Percentiles rank a stretch among this genome's conserved stretches.
Evolutionary conservation across 2,113 vertebrate genomes (phyloP).

Genomic region (Haplochromis burtoni): DNA sequence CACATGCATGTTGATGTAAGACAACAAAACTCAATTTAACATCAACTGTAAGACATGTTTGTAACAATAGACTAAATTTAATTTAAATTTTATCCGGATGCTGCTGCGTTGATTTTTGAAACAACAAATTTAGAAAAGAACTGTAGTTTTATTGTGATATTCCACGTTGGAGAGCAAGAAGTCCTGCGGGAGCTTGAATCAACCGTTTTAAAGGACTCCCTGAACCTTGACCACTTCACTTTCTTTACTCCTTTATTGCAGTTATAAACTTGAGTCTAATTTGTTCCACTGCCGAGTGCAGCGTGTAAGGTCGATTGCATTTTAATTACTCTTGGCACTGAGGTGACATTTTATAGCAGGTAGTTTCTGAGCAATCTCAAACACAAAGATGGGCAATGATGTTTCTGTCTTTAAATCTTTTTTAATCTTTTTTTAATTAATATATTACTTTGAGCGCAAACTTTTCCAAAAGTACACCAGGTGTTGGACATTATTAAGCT

Average conservation of each 20-base stretch:
- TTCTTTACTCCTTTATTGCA: not conserved
- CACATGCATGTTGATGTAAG: not conserved
- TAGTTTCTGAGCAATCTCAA: not conserved
- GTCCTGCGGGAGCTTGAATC: not conserved
- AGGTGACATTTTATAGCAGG: not conserved
- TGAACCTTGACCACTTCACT: not conserved
- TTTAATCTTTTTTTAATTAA: not conserved
- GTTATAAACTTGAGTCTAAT: not conserved
- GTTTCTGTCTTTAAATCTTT: not conserved
- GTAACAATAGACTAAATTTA: accelerated
- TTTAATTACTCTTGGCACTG: conserved; percentile 24
- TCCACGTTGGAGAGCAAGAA: not conserved
- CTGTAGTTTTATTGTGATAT: not conserved
- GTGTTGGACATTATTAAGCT: not conserved
- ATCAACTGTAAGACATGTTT: not conserved
- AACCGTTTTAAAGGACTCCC: not conserved
- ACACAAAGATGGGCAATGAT: not conserved
- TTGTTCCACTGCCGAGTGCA: not conserved
- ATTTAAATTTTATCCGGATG: not conserved
- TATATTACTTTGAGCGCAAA: not conserved
- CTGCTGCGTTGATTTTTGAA: not conserved
- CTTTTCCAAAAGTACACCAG: not conserved
- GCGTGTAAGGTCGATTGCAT: not conserved
- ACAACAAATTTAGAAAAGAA: not conserved
- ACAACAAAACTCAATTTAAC: not conserved